Base-by-base conservation (phyloP, 2,888 invertebrate species). In the Desoria tigrina region DNA sequence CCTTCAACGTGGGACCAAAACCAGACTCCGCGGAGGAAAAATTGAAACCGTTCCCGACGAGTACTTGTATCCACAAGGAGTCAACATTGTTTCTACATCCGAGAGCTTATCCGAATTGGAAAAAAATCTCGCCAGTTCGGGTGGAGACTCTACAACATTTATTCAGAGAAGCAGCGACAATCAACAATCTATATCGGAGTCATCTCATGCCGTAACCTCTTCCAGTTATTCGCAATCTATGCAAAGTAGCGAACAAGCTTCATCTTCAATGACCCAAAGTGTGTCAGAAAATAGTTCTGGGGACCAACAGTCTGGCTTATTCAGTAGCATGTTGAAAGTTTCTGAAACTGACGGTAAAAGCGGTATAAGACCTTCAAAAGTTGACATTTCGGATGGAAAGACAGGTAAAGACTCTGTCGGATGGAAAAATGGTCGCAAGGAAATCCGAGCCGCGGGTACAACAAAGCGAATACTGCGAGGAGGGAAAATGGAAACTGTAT, bases 1-100 rank as follows among this genome's bases (percentile, higher is more conserved):
- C 18, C 39, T 39, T 39, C 39, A 39, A 16, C 61, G 60, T 21
- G 61, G 18, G 2, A 50, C 57, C 18, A 64, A 68, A 24, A 68
- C 65, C n/a, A 58, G 72, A 11, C 63, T 74, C 1, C 65, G 74
- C 27, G 74, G 74, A 26, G 67, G 68, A 1, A 71, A 71, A 65
- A 27, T 74, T 18, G 72, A 72, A 42, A 66, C 57, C 42, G 68
- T 74, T 14, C 68, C 69, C 6, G 71, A 71, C 50, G 71, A 72
- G 21, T 69, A 71, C 45, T 63, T 71, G 32, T 71, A 70, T 27
- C 69, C 71, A 9, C 60, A 61, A n/a, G 70, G 68, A 18, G 63
- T 66, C 4, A 68, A 69, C 24, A 61, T 68, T 24, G 51, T 49
- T 7, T 64, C 68, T 1, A 63, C 63, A 11, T 32, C 54, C 7